A percentile compares a stretch with the other conserved stretches of the same genome.
These are phyloP conservation scores for Trichopria drosophilae DNA, from an alignment of 2,888 invertebrate species.

Conservation along the genomic window DNA sequence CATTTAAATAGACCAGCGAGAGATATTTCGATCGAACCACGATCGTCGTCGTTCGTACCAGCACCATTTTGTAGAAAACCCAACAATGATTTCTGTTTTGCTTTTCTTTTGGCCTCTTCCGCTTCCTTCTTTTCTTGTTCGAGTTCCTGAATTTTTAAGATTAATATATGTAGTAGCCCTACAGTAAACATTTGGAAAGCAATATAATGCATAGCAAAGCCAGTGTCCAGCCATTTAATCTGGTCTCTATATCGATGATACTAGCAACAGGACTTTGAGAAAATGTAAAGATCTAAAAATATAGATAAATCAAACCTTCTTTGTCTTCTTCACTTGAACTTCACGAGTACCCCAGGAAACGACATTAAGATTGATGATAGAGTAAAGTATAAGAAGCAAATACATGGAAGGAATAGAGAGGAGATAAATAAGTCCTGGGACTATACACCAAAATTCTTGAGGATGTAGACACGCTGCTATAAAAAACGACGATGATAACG, in stretches of 20 bases:
- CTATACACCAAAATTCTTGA: slow-evolving; percentile 74
- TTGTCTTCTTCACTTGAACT: slow-evolving; percentile 42
- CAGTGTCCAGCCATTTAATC: too few species aligned
- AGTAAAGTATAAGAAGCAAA: slow-evolving; percentile 87
- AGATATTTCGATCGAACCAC: slow-evolving; percentile 62
- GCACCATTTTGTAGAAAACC: slow-evolving; percentile 78
- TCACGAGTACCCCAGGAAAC: slow-evolving; percentile 95
- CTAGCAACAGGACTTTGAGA: too few species aligned
- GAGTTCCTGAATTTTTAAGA: slow-evolving; percentile 68
- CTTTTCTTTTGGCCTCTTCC: slow-evolving; percentile 79
- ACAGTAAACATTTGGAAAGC: slow-evolving; percentile 2
- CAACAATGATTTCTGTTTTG: slow-evolving; percentile 79
- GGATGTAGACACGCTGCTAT: slow-evolving; percentile 73
- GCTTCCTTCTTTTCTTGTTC: slow-evolving; percentile 84
- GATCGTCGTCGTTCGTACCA: slow-evolving; percentile 59
- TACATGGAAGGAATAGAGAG: slow-evolving; percentile 95
- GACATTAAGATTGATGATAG: slow-evolving; percentile 89
- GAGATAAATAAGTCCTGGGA: slow-evolving; percentile 79
- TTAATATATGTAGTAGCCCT: slow-evolving; percentile 44
- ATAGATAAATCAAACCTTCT: slow-evolving; percentile 10
- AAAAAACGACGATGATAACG: slow-evolving; percentile 67
- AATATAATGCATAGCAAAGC: too few species aligned
- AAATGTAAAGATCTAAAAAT: slow-evolving; percentile 36
- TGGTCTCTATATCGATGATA: too few species aligned
- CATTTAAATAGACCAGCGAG: slow-evolving; percentile 63